Conservation (phyloP, 2,797 vertebrate species). For the Sebastes diaconus region DNA sequence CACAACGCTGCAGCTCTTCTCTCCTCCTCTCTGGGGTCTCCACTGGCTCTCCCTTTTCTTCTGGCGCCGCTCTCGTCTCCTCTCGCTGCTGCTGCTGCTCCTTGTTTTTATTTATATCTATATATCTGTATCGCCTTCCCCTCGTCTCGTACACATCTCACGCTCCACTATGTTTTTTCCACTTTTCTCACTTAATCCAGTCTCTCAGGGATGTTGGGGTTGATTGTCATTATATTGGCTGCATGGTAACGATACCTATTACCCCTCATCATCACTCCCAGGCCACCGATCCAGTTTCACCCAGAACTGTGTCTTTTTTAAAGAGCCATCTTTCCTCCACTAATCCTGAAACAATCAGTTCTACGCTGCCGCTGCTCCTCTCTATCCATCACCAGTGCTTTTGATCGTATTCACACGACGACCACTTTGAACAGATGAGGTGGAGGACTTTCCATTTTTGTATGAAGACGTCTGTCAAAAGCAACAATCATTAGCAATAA, state of each 20-base stretch:
- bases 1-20: constrained; percentile 1
- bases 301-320: background rate
- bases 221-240: constrained; percentile 15
- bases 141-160: background rate
- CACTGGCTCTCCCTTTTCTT: constrained; percentile 14
- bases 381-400: background rate
- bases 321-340: background rate
- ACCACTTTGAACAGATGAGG: background rate
- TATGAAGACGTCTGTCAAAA: background rate
- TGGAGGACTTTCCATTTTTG: background rate
- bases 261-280: background rate
- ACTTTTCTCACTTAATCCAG: constrained; percentile 7
- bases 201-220: constrained; percentile 3
- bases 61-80: background rate
- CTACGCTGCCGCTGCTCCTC: background rate
- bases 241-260: background rate
- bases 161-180: background rate
- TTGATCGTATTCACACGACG: background rate
- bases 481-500: background rate
- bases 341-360: background rate
- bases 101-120: constrained; percentile 54
- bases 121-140: background rate
- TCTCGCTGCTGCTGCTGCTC: constrained; percentile 1
- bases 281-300: background rate
- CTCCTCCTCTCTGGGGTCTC: constrained; percentile 38